Evolutionary conservation across 2,797 vertebrate genomes (phyloP), one percentile per base, ranked within the genome.

Genomic region (Paratrypauchen microcephalus): DNA sequence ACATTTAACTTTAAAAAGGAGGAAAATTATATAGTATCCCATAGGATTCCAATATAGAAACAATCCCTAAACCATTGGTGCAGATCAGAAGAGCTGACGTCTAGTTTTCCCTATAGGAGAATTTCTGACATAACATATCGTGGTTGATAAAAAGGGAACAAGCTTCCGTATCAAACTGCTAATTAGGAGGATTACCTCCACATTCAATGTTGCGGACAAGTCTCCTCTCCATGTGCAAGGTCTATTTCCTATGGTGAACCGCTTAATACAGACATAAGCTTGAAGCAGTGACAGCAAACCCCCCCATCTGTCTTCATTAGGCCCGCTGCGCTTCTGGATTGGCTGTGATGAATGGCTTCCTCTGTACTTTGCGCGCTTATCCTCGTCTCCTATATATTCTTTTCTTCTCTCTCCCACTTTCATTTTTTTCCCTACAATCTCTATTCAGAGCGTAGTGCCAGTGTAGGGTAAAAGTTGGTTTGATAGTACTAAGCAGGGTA

Each of bases 271-370:
- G 76, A 81, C 70, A 82, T 73, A 76, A 87, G 75, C 77, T 68
- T 66, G 66, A 57, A 21, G 5, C 59, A 68, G 70, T 74, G 77
- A 80, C 84, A 75, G 78, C 72, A 16, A 32, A 32, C 72, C 70
- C 59, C 55, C 18, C 76, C n/a, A 83, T 89, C 84, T 28, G 59
- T 89, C 86, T 86, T 85, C 85, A 87, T 90, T 86, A 89, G 63
- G 65, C 52, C 3, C 30, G 45, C 77, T 70, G 65, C 16, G n/a
- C 67, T 74, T 3, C 8, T 74, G 67, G 52, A 79, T 52, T 81
- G 81, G 82, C 83, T 79, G 68, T 83, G 83, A 88, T 85, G 70
- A 87, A 88, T 76, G 77, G 69, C 79, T 82, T 85, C 81, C 74
- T 79, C 70, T 75, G 67, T 77, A 61, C 65, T 47, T 24, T 47